Evolutionary conservation across 2,113 vertebrate species (phyloP).

Genomic region (Cnemophilus loriae): DNA sequence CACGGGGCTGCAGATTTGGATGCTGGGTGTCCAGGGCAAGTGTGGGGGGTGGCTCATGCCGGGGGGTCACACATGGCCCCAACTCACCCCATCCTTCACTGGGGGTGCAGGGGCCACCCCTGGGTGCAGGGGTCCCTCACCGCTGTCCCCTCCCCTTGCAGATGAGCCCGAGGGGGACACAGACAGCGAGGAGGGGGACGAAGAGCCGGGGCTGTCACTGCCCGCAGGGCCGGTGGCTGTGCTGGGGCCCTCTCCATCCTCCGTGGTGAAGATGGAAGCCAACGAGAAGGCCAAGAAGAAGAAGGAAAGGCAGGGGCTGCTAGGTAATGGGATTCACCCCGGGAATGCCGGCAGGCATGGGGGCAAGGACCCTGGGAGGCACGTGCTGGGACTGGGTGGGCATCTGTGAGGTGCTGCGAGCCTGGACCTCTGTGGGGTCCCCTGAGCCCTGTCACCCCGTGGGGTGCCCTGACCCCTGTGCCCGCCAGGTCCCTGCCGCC

Average conservation of each 20-base stretch:
- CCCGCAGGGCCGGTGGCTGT: constrained; percentile 61
- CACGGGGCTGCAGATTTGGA: too few species aligned
- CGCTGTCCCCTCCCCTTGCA: neutral
- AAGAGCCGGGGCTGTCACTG: constrained; percentile 37
- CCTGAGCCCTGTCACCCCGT: neutral
- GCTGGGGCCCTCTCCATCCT: constrained; percentile 88
- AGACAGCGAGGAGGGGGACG: constrained; percentile 80
- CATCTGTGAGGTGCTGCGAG: neutral
- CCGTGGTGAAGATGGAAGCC: constrained; percentile 94
- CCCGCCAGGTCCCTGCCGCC: constrained; percentile 76
- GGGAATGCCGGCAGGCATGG: fast-evolving
- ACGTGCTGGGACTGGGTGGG: fast-evolving
- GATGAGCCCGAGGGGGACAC: constrained; percentile 71
- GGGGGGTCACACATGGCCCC: neutral
- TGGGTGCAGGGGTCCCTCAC: neutral
- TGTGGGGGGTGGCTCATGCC: neutral
- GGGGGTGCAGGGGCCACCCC: neutral
- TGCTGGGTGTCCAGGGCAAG: neutral
- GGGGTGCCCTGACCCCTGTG: neutral
- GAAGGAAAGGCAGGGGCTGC: constrained; percentile 89
- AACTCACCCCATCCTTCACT: neutral
- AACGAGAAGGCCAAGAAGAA: constrained; percentile 98
- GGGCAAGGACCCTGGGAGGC: fast-evolving
- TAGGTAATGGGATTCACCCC: constrained; percentile 68
- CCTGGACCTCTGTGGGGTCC: neutral